Evolutionary conservation across 2,888 invertebrate species (phyloP).

Genomic region (Euzophera pinguis): DNA sequence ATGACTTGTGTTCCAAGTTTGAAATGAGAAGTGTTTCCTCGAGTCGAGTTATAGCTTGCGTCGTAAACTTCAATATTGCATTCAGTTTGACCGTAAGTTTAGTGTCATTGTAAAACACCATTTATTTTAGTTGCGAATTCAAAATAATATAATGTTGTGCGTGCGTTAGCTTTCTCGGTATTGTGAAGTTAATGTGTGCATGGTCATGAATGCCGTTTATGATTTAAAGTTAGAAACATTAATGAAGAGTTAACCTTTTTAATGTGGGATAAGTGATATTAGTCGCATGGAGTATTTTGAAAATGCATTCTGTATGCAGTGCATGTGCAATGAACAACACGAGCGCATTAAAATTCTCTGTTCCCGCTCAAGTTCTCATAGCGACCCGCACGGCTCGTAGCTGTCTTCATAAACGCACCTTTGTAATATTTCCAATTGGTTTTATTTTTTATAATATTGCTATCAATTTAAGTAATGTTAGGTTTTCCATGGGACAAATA

Average conservation of each 20-base stretch:
- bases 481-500: no score
- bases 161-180: constrained; percentile 14
- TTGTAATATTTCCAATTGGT: constrained; percentile 9
- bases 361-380: constrained; percentile 69
- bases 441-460: background rate
- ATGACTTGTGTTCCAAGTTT: constrained; percentile 31
- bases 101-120: constrained; percentile 28
- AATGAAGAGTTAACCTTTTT: constrained; percentile 6
- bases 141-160: constrained; percentile 20
- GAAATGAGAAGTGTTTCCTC: constrained; percentile 33
- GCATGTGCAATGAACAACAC: constrained; percentile 59
- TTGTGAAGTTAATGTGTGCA: constrained; percentile 7
- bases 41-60: constrained; percentile 22
- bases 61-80: constrained; percentile 39
- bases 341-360: constrained; percentile 71
- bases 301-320: constrained; percentile 62
- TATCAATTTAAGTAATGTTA: no score
- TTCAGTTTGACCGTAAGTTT: constrained; percentile 25
- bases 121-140: constrained; percentile 25
- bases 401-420: constrained; percentile 32
- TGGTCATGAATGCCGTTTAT: constrained; percentile 10
- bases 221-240: constrained; percentile 9
- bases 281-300: constrained; percentile 43
- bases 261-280: constrained; percentile 21
- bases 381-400: constrained; percentile 37